phyloP scores from a whole-genome alignment of 2,113 vertebrate species.

The Gallinago undulata region DNA sequence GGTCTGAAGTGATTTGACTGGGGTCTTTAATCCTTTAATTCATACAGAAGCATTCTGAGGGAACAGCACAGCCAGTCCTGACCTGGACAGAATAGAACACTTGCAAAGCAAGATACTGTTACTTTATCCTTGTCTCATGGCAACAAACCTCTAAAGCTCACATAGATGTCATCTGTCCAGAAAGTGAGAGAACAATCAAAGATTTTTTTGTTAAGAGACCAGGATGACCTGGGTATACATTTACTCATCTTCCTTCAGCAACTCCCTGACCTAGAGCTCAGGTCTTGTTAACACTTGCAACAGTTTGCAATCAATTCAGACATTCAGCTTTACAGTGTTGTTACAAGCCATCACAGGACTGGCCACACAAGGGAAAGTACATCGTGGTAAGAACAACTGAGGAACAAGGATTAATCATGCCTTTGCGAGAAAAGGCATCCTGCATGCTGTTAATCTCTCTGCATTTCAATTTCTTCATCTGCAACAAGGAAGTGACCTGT shows the following conservation, averaged over 20 bases:
- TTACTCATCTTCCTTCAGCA: neutral
- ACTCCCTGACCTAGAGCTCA: neutral
- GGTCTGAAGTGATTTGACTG: neutral
- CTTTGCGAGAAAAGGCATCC: neutral
- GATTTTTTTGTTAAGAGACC: neutral
- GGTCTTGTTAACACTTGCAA: neutral
- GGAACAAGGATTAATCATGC: neutral
- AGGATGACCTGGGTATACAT: neutral
- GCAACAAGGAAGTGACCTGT: neutral
- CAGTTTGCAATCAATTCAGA: neutral
- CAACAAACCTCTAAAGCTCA: neutral
- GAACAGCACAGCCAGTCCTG: neutral
- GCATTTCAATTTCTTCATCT: neutral
- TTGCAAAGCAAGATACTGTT: neutral
- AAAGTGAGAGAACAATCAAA: neutral
- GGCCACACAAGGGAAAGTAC: neutral
- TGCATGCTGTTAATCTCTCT: neutral
- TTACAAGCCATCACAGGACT: neutral
- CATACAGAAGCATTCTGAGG: neutral
- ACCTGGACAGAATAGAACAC: neutral
- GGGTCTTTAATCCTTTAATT: neutral
- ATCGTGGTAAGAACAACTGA: neutral
- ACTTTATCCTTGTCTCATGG: neutral
- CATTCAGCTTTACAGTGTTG: neutral
- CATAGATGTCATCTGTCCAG: neutral